These are phyloP conservation scores for Lacerta viridis DNA, from an alignment of 2,797 vertebrate species.

Conservation along the genomic window DNA sequence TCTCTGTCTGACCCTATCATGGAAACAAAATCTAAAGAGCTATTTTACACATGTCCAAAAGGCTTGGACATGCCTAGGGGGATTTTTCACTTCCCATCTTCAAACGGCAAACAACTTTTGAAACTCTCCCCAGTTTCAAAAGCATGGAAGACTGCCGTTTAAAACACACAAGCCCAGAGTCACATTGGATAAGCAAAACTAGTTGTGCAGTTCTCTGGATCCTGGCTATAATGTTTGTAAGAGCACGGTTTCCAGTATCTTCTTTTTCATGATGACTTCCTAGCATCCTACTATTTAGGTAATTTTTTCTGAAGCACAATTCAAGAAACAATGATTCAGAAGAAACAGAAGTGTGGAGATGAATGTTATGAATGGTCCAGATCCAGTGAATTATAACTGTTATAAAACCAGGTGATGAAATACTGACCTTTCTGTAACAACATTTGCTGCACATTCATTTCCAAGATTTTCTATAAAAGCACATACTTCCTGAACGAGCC, in stretches of 20 bases:
- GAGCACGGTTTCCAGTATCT: not conserved
- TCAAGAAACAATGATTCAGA: not conserved
- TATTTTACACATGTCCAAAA: not conserved
- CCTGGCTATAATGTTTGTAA: not conserved
- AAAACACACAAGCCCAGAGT: not conserved
- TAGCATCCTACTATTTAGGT: not conserved
- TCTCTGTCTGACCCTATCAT: not conserved
- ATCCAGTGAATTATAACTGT: not conserved
- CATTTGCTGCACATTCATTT: slow-evolving; percentile 85
- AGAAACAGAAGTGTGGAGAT: not conserved
- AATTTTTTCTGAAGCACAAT: not conserved
- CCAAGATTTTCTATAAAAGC: slow-evolving; percentile 90
- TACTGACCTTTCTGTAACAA: slow-evolving; percentile 85
- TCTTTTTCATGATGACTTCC: not conserved
- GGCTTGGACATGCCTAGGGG: not conserved
- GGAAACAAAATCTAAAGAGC: not conserved
- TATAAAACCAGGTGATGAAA: not conserved
- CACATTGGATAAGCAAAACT: not conserved
- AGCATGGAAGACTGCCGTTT: not conserved
- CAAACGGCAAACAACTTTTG: not conserved
- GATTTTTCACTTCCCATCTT: not conserved
- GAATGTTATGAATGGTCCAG: not conserved
- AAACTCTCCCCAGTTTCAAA: not conserved
- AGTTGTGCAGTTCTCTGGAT: not conserved
- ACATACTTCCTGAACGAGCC: slow-evolving; percentile 91